phyloP scores from a whole-genome alignment of 1,140 invertebrate species.

The Drosophila trapezifrons region DNA sequence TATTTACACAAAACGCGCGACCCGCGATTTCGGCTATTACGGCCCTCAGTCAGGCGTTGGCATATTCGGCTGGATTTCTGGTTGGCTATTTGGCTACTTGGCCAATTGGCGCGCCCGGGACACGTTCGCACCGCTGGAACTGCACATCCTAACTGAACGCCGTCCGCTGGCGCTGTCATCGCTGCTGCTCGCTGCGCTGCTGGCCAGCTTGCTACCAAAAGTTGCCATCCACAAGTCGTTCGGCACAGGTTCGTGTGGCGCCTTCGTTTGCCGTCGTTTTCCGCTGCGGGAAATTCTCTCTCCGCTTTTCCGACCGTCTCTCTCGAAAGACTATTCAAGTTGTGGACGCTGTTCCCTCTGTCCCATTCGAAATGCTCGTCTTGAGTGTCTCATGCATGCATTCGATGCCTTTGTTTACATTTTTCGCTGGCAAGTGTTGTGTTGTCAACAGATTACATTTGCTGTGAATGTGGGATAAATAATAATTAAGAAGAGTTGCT shows the following conservation, averaged over 20 bases:
- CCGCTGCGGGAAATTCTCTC: constrained; percentile 64
- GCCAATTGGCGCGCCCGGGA: constrained; percentile 72
- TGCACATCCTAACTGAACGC: constrained; percentile 82
- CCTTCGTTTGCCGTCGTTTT: constrained; percentile 20
- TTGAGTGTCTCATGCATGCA: constrained; percentile 16
- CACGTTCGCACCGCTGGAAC: constrained; percentile 82
- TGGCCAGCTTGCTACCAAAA: constrained; percentile 68
- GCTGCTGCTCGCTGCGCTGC: constrained; percentile 5
- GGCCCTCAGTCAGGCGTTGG: constrained; percentile 52
- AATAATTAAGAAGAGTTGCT: background rate
- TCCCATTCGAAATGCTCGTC: constrained; percentile 16
- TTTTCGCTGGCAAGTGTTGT: constrained; percentile 28
- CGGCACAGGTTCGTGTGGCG: constrained; percentile 21
- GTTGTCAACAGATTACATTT: constrained; percentile 30
- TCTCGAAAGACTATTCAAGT: background rate
- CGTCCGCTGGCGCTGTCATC: constrained; percentile 19
- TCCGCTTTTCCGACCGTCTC: background rate
- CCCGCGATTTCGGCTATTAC: constrained; percentile 30
- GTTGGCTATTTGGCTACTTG: constrained; percentile 52
- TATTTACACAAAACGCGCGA: constrained; percentile 68
- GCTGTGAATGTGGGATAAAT: background rate
- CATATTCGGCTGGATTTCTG: constrained; percentile 40
- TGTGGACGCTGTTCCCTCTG: constrained; percentile 16
- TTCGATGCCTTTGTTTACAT: constrained; percentile 36
- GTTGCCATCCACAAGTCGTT: constrained; percentile 37